Evolutionary conservation across 2,888 invertebrate species (phyloP), one percentile per base, ranked within the genome.

Genomic region (Bombylius major): DNA sequence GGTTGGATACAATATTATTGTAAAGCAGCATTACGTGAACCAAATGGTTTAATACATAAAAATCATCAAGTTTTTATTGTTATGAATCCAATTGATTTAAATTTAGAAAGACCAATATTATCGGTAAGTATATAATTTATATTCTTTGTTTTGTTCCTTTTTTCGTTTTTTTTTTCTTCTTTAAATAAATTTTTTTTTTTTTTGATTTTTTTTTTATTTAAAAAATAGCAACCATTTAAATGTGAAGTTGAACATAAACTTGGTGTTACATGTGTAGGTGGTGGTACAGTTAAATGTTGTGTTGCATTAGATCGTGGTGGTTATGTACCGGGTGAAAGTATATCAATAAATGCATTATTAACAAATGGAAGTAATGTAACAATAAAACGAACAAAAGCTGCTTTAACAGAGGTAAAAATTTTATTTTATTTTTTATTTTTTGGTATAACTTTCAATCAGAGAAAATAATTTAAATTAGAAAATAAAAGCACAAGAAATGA

Each of bases 61-160:
- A 94, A 94, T 71, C 93, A 94, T 72, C 94, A 94, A 76, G 94
- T 94, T n/a, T 94, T 94, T 73, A 92, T 94, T 66, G 92, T 94
- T 5, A 93, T 94, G 93, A 94, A 91, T 73, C 94, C 94, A 5
- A 92, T 94, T 63, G 93, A 94, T 72, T 78, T 94, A 65, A 94
- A 94, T 76, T 76, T 89, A 71, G 94, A 94, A 70, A 90, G 92
- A 47, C 84, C 90, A 8, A 85, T 90, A 63, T 76, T 94, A 62
- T 82, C 91, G 70, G 94, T 94, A 77, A 84, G 85, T 81, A 56
- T 47, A 36, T 23, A 48, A 8, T 23, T 47, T 47, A 5, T 32
- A 8, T 11, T n/a, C 8, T 33, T 50, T 9, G 47, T 47, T 47
- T 9, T 47, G 7, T 6, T 23, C 12, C 23, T 47, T 14, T 47